Base-by-base conservation (phyloP, 2,888 invertebrate species). In the Melanchra persicariae region DNA sequence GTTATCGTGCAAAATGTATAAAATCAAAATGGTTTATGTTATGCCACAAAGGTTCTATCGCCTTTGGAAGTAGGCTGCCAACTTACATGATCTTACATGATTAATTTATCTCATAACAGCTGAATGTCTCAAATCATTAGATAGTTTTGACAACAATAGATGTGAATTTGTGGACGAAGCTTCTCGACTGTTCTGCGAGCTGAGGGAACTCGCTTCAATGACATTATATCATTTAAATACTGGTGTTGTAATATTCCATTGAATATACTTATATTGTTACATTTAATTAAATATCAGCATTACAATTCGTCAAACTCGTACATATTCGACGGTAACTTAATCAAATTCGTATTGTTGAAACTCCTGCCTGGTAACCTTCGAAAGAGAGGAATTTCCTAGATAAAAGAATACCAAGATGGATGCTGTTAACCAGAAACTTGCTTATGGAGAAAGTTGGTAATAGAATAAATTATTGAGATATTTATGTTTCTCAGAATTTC, bases 151-250 rank as follows among this genome's bases (percentile, higher is more conserved):
- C 9, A 45, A 70, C 43, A 51, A 58, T 52, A 45, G 26, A 37
- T 37, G 59, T 5, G 30, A 47, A 54, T 47, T 60, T 37, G 45
- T 37, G 22, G 26, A 22, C 19, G 19, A 40, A 47, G 17, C 37
- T 60, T 47, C 60, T 40, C 54, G 9, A 55, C 45, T 24, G 5
- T 71, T 71, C 47, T 5, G 22, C 24, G n/a, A 70, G 52, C 19
- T n/a, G 22, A 45, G 24, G 12, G 30, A 45, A 5, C 26, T 54
- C 2, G 37, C 52, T 26, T 60, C 30, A 15, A 22, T 12, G 24
- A 43, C 43, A 17, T 37, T 45, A 45, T 49, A n/a, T n/a, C n/a
- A n/a, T n/a, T n/a, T n/a, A n/a, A n/a, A n/a, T n/a, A n/a, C n/a
- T n/a, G n/a, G n/a, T n/a, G n/a, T n/a, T n/a, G n/a, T n/a, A n/a